Evolutionary conservation across 2,113 vertebrate genomes (phyloP), one percentile per base, ranked within the genome.

Genomic region (Halichoerus grypus): DNA sequence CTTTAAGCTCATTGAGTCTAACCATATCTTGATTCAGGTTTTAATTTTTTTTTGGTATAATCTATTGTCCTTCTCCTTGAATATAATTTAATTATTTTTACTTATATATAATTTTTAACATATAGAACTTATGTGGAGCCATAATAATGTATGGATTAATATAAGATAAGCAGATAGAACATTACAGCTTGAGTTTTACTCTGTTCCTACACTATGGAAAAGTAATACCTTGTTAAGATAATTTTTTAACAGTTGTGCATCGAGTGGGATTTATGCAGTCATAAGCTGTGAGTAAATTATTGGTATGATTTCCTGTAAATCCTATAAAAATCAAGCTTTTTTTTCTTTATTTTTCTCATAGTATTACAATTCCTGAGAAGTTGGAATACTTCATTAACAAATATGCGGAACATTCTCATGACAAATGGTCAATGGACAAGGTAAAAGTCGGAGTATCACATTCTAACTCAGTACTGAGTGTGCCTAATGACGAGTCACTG

Each of bases 381-480:
- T 98, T 99, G 88, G 99, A 99, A 89, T 99, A 99, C 97, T 99
- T 99, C 98, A 99, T 99, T 96, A 99, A 99, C 98, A 99, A 99
- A 98, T 99, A 99, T n/a, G 99, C 99, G n/a, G 99, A 99, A 86
- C 99, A 99, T 91, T 99, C 99, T 65, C 99, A 99, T 80, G 99
- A 99, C 98, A 99, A 99, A 69, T 99, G 99, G 99, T 99, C 99
- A 55, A 99, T 99, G 99, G 99, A 99, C 98, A 99, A 99, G 99
- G 99, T 99, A 99, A 99, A 96, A 82, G 31, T 15, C 57, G 0
- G 28, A 82, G 57, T 57, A 22, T 74, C n/a, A 4, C 21, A 3
- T 88, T 67, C 15, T 31, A 51, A 4, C 81, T 93, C 77, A 88
- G 2, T 36, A 61, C 1, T 53, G 7, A 49, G 7, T 2, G 18